Evolutionary conservation across 2,888 invertebrate genomes (phyloP), one percentile per base, ranked within the genome.

Genomic region (Dendrolimus houi): DNA sequence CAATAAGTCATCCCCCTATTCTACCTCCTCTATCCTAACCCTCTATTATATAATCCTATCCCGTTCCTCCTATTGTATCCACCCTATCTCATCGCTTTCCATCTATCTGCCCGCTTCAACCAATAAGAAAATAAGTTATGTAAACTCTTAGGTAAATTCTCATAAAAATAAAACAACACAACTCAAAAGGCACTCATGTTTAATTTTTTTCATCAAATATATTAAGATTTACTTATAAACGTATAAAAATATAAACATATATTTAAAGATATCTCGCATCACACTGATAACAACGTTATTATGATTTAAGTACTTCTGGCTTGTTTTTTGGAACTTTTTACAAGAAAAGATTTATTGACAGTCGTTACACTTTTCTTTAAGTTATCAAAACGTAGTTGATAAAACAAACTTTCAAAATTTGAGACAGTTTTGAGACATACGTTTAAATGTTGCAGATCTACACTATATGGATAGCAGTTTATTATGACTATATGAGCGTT

Each of bases 221-320:
- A 87, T 88, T 87, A 87, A 79, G 79, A 81, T 85, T 83, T 79
- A 79, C 79, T 79, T 79, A 79, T 76, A 72, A 80, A 81, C 70
- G 74, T 78, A 79, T 82, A 83, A 78, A 84, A 79, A 76, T 62
- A 71, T 74, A 79, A 79, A 83, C 74, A 68, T 65, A 65, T 71
- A 72, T 68, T 72, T 75, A 80, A 65, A 70, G 77, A 79, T 79
- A 80, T 77, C 84, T 84, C 74, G 76, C 80, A 83, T 85, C 84
- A 83, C 83, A 85, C 77, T 77, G 76, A 83, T 78, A 83, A 81
- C 71, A 75, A 78, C 65, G 67, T 66, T 59, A 60, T 61, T 59
- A 63, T 59, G 61, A 68, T 59, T 65, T 63, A 57, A 66, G 62
- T 66, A 68, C 66, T 47, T 47, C 47, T 10, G 12, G 47, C 0